Conservation (phyloP, 2,113 vertebrate species). For the Rhinolophus sinicus region DNA sequence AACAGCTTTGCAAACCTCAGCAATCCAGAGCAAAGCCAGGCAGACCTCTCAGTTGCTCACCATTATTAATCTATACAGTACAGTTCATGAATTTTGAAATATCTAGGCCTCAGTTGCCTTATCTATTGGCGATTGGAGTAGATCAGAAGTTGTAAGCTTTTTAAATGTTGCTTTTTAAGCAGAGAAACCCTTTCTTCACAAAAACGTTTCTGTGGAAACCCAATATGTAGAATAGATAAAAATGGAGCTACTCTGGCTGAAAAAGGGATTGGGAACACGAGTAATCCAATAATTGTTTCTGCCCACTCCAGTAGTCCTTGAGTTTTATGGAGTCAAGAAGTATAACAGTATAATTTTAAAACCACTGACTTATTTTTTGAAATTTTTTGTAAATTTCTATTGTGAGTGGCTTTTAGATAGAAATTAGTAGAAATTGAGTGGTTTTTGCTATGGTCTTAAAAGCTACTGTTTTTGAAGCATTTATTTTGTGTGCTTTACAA, state of each 20-base stretch:
- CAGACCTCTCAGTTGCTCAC: background rate
- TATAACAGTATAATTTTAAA: background rate
- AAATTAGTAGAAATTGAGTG: background rate
- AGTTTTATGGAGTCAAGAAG: background rate
- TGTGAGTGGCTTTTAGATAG: background rate
- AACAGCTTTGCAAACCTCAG: background rate
- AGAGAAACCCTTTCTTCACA: background rate
- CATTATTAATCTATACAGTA: background rate
- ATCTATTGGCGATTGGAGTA: background rate
- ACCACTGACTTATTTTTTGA: background rate
- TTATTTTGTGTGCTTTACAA: background rate
- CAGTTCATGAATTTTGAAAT: slow-evolving; percentile 21
- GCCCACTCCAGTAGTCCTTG: background rate
- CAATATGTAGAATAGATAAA: background rate
- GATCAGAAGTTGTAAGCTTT: background rate
- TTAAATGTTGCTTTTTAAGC: slow-evolving; percentile 27
- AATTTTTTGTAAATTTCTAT: slow-evolving; percentile 4
- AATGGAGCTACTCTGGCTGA: background rate
- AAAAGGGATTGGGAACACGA: background rate
- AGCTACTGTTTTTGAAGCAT: background rate
- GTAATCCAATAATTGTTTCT: background rate
- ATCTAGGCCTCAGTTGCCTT: background rate
- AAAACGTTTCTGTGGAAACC: background rate
- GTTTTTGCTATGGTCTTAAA: slow-evolving; percentile 32
- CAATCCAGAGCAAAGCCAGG: background rate